Percentiles rank a stretch among this genome's conserved stretches.
Conservation (phyloP, 2,113 vertebrate genomes). For the Corydoras maculifer region DNA sequence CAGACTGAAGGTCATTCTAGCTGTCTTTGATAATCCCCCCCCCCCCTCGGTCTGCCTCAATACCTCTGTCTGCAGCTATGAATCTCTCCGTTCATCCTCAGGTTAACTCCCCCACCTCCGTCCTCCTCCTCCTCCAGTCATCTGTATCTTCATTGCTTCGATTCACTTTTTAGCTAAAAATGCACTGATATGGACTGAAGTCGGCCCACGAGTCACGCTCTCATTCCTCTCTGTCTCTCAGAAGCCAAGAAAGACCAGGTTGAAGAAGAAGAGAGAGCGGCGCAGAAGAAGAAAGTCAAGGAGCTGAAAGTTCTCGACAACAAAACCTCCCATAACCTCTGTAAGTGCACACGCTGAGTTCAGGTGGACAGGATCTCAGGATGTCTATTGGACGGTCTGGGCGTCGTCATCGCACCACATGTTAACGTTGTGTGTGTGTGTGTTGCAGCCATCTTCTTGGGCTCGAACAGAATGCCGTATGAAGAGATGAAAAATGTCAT, state of each 20-base stretch:
- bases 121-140: neutral
- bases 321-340: conserved; percentile 77
- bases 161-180: neutral
- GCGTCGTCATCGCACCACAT: too few species aligned
- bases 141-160: neutral
- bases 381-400: too few species aligned
- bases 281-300: conserved; percentile 80
- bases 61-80: conserved; percentile 35
- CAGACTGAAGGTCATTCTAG: conserved; percentile 35
- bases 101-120: neutral
- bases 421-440: neutral
- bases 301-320: conserved; percentile 76
- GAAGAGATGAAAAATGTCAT: conserved; percentile 75
- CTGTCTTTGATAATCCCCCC: conserved; percentile 12
- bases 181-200: neutral
- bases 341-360: conserved; percentile 69
- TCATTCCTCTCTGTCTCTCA: neutral
- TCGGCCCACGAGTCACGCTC: neutral
- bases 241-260: conserved; percentile 76
- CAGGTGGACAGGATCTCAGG: too few species aligned
- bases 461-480: conserved; percentile 77
- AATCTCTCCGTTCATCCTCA: conserved; percentile 10
- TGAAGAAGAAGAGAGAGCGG: conserved; percentile 67
- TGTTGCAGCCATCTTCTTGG: conserved; percentile 75
- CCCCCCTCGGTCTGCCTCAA: conserved; percentile 30